Evolutionary conservation across 1,140 invertebrate genomes (phyloP), one percentile per base, ranked within the genome.

Genomic region (Meloidogyne floridensis): DNA sequence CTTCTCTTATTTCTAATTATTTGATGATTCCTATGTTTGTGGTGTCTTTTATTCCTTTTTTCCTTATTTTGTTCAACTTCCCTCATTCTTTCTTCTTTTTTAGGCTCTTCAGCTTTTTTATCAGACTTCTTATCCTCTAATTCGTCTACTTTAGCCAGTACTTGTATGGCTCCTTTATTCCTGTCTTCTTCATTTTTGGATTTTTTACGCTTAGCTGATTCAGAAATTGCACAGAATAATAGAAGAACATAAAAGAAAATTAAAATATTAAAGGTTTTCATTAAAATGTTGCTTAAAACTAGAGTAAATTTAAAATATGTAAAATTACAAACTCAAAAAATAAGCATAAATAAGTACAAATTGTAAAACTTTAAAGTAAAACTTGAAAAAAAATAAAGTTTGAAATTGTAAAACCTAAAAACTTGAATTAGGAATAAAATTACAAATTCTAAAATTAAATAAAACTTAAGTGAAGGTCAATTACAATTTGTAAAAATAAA

Each of bases 121-220:
- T 42, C 53, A 6, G 59, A 32, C 10, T 79, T 79, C 18, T 79
- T 79, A 53, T 72, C 65, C 59, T 79, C 65, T 2, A 79, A 79
- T 47, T 79, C 77, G 2, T 79, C 77, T 42, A 79, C 77, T 53
- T 79, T 72, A 51, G 51, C 32, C 15, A 18, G 4, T 10, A 20
- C 7, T 10, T 69, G 32, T 78, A 59, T 18, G 2, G 43, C 51
- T 53, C 59, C 47, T 8, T n/a, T 59, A 10, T 42, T 7, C n/a
- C 54, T 43, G 6, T 47, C 74, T 59, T 47, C 43, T 15, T 59
- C 75, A 18, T 47, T 47, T 65, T 11, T 54, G 20, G 10, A 11
- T 7, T n/a, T 6, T 51, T 51, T 79, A 4, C 65, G 15, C 8
- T 18, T 47, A 65, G 18, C 53, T 18, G 18, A 72, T 72, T 79